phyloP scores from a whole-genome alignment of 2,113 vertebrate genomes.

The Aldabrachelys gigantea region DNA sequence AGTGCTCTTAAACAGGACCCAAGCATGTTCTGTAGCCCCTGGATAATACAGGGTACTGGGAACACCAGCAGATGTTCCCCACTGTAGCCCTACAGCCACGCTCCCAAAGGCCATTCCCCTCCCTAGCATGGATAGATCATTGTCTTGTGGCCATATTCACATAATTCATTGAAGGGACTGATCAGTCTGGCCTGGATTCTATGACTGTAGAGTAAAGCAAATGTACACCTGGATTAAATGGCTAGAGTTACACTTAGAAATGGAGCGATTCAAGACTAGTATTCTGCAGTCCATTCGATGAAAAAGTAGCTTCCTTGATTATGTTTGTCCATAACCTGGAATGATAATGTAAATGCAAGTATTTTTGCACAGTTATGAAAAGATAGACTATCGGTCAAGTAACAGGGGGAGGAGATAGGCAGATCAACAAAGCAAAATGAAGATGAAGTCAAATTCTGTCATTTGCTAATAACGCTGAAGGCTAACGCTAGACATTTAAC shows the following conservation, averaged over 20 bases:
- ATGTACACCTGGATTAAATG: background rate
- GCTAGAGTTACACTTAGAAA: background rate
- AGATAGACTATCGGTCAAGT: background rate
- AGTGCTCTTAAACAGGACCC: too few relatives aligned
- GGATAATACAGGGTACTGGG: background rate
- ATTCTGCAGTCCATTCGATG: background rate
- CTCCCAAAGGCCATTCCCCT: background rate
- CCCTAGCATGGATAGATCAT: background rate
- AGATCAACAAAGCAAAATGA: constrained; percentile 29
- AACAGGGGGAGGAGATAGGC: background rate
- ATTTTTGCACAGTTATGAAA: background rate
- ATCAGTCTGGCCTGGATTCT: constrained; percentile 20
- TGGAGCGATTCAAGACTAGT: background rate
- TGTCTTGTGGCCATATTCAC: constrained; percentile 9
- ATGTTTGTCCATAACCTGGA: background rate
- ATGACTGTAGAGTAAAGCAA: background rate
- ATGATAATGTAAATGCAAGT: background rate
- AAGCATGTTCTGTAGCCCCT: background rate
- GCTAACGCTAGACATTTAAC: background rate
- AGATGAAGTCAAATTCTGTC: background rate
- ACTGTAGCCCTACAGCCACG: background rate
- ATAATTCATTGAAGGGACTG: background rate
- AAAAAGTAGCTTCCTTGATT: background rate
- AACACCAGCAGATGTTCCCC: background rate
- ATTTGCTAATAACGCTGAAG: background rate